Conservation (phyloP, 2,797 vertebrate species). For the Acipenser transmontanus region DNA sequence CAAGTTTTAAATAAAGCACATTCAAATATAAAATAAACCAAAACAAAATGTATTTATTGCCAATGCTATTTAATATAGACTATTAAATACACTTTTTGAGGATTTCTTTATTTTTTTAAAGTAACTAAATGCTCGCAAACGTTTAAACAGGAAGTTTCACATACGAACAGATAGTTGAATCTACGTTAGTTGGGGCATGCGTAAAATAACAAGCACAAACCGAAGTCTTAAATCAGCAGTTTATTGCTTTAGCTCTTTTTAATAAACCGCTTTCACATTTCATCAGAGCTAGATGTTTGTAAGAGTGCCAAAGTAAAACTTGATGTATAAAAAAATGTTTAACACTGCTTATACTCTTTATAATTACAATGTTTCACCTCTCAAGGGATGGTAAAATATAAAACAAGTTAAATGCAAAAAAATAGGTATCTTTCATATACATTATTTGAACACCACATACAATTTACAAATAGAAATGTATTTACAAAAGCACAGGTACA, state of each 20-base stretch:
- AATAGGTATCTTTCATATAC: conserved; percentile 1
- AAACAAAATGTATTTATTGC: too few relatives aligned
- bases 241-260: conserved; percentile 1
- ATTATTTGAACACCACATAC: neutral
- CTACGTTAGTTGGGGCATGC: too few relatives aligned
- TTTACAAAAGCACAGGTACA: neutral
- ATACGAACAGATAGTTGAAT: too few relatives aligned
- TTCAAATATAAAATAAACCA: too few relatives aligned
- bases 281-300: neutral
- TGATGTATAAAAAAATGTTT: too few relatives aligned
- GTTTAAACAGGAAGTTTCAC: too few relatives aligned
- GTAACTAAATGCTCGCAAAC: conserved; percentile 30
- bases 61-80: too few relatives aligned
- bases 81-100: conserved; percentile 39
- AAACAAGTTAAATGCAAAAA: neutral
- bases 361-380: too few relatives aligned
- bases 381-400: neutral
- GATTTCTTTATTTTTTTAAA: conserved; percentile 50
- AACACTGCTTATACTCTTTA: too few relatives aligned
- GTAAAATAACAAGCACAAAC: too few relatives aligned
- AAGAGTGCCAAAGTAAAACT: too few relatives aligned
- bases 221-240: neutral
- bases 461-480: conserved; percentile 5
- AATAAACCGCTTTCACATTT: neutral
- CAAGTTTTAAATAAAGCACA: too few relatives aligned